Base-by-base conservation (phyloP, 2,888 invertebrate species). In the Diachrysia chrysitis region DNA sequence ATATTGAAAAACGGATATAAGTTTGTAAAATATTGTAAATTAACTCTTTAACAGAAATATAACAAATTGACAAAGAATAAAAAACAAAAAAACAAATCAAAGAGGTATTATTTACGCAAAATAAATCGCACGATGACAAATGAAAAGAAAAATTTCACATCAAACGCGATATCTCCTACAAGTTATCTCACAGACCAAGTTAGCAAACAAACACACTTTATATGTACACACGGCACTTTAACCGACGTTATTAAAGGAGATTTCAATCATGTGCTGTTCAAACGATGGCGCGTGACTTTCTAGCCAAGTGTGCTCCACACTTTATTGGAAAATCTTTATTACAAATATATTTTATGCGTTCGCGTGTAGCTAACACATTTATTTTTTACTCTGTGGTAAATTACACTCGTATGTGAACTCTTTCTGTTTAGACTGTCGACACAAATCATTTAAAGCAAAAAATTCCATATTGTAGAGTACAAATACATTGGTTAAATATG, bases 261-360 rank as follows among this genome's bases (percentile, higher is more conserved):
- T 77, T 76, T 69, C 74, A 77, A 79, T 77, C 73, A 63, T 23
- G 60, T 10, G 35, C 57, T 69, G 67, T 79, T 78, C 81, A 87
- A 86, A 87, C 87, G 76, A 9, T 6, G 59, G 74, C 69, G 74
- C 89, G 89, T 88, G 89, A 83, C 85, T 83, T 73, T 78, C 10
- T 1, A 19, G 12, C 70, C 46, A 23, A 66, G 37, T 29, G 37
- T 56, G 35, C 42, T 60, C 19, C 17, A 37, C 14, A 57, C 69
- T 68, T 68, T 81, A 79, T 81, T 75, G 79, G 51, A 73, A 42
- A 70, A 73, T 69, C 64, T 66, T 76, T 79, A 74, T 74, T 73
- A 70, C 55, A 64, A 66, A 67, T 70, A 66, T 68, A 62, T 65
- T 71, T 58, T 69, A 72, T 65, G 37, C 48, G 48, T 12, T 51